Evolutionary conservation across 2,113 vertebrate species (phyloP).

Genomic region (Phasianus colchicus): DNA sequence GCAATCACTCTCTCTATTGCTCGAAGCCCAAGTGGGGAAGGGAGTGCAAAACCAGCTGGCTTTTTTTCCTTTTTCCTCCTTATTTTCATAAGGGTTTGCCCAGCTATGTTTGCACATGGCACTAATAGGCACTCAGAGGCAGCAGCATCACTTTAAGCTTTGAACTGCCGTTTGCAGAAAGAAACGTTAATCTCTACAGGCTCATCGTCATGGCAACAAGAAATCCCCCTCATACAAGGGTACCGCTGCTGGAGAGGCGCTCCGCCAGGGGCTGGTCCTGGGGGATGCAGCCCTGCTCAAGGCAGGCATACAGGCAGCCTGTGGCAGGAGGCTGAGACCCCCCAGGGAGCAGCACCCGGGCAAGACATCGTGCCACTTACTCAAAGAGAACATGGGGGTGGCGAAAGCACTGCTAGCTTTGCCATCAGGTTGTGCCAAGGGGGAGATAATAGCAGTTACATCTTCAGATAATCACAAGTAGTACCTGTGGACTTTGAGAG

Average conservation of each 20-base stretch:
- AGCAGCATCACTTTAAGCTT: constrained; percentile 17
- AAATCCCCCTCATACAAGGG: not conserved
- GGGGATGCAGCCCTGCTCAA: not conserved
- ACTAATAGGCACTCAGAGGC: not conserved
- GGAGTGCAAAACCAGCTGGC: not conserved
- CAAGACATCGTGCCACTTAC: rapidly evolving
- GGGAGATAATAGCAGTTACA: not conserved
- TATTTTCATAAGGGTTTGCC: not conserved
- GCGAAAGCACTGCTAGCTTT: not conserved
- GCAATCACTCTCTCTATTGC: not conserved
- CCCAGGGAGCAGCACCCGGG: not conserved
- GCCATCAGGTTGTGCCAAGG: not conserved
- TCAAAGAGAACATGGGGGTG: rapidly evolving
- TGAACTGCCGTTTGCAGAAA: not conserved
- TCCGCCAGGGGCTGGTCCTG: rapidly evolving
- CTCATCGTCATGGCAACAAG: constrained; percentile 62
- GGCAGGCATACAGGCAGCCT: not conserved
- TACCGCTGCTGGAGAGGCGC: not conserved
- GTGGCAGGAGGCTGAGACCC: rapidly evolving
- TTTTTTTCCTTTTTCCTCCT: not conserved
- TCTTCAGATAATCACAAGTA: not conserved
- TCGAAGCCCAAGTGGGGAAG: not conserved
- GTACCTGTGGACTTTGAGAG: not conserved
- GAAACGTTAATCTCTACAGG: constrained; percentile 20
- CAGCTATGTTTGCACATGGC: not conserved